Conservation (phyloP, 2,113 vertebrate genomes). For the Vanacampus margaritifer region DNA sequence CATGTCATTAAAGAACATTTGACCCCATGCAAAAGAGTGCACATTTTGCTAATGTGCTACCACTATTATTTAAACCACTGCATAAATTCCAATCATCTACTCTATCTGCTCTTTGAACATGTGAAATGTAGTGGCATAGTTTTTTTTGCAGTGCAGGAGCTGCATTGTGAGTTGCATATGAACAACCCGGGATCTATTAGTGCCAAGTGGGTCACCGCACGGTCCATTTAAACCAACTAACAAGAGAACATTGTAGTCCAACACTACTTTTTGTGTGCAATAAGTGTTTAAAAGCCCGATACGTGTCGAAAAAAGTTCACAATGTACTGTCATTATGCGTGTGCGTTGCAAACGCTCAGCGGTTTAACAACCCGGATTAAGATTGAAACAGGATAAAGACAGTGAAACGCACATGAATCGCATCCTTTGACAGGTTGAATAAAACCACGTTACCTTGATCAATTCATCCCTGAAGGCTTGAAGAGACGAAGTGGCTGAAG, state of each 20-base stretch:
- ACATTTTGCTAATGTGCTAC: neutral
- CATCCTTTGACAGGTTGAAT: neutral
- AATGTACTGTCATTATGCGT: neutral
- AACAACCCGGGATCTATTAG: conserved; percentile 45
- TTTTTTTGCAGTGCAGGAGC: conserved; percentile 20
- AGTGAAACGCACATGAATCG: neutral
- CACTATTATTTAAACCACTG: too few species aligned
- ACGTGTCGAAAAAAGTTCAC: neutral
- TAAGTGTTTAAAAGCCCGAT: neutral
- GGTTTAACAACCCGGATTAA: conserved; percentile 26
- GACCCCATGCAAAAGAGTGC: neutral
- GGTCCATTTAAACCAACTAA: conserved; percentile 34
- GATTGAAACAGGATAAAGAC: neutral
- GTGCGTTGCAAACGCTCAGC: neutral
- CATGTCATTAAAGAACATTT: neutral
- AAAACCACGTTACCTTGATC: conserved; percentile 38
- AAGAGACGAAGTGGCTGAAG: neutral
- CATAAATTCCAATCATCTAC: too few species aligned
- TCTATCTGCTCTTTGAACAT: conserved; percentile 8
- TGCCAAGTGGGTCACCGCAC: conserved; percentile 68
- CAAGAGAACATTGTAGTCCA: conserved; percentile 46
- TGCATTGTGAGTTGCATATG: conserved; percentile 60
- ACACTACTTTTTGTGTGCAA: neutral
- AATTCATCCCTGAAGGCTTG: neutral
- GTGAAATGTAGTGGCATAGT: conserved; percentile 17